Conservation (phyloP, 2,113 vertebrate genomes). For the Takifugu bimaculatus region DNA sequence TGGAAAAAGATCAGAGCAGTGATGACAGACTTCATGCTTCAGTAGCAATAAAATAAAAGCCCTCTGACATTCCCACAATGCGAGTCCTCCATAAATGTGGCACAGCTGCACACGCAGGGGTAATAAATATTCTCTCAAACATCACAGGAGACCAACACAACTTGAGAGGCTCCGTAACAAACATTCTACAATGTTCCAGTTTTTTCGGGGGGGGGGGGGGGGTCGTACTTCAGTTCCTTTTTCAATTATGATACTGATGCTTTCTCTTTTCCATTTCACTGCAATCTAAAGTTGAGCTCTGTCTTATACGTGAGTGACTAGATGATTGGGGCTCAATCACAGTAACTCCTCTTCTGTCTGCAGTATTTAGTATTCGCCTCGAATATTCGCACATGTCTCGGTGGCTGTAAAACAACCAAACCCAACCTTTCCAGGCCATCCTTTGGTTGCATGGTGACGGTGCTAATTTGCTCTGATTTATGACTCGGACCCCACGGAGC, state of each 20-base stretch:
- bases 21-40: constrained; percentile 23
- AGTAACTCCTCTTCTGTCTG: constrained; percentile 15
- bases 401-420: constrained; percentile 20
- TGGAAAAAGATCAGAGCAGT: not conserved
- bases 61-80: not conserved
- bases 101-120: not conserved
- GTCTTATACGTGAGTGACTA: constrained; percentile 26
- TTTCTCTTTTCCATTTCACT: constrained; percentile 24
- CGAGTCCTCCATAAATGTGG: too few relatives aligned
- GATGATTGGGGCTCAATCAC: too few relatives aligned
- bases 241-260: constrained; percentile 22
- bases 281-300: constrained; percentile 18
- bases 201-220: constrained; percentile 8
- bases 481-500: too few relatives aligned
- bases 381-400: not conserved
- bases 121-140: not conserved
- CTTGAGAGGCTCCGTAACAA: not conserved
- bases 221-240: not conserved
- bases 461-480: too few relatives aligned
- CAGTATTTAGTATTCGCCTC: constrained; percentile 36
- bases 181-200: constrained; percentile 3
- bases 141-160: not conserved
- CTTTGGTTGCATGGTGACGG: not conserved
- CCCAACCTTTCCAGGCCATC: constrained; percentile 6
- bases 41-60: constrained; percentile 13